Evolutionary conservation across 2,888 invertebrate genomes (phyloP).

Genomic region (Bruchidius siliquastri): DNA sequence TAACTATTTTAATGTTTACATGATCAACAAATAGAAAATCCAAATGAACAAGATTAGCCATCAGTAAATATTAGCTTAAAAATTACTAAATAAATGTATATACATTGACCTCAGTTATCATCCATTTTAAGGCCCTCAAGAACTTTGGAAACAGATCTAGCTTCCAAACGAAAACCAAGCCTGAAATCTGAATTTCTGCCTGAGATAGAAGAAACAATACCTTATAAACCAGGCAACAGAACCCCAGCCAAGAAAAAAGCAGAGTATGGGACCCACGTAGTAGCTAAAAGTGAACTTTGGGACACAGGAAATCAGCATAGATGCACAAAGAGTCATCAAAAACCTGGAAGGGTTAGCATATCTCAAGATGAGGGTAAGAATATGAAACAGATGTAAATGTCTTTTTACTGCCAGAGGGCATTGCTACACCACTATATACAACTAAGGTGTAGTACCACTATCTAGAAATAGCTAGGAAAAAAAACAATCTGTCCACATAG

Average conservation of each 20-base stretch:
- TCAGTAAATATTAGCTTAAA: too few species aligned
- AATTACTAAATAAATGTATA: too few species aligned
- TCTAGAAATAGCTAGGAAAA: too few species aligned
- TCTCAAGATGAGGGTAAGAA: constrained; percentile 39
- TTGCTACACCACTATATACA: too few species aligned
- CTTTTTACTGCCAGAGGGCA: too few species aligned
- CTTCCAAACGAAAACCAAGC: constrained; percentile 38
- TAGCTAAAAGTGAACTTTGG: constrained; percentile 48
- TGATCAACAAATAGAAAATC: too few species aligned
- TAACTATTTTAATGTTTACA: too few species aligned
- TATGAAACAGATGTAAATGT: not conserved
- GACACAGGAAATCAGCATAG: constrained; percentile 46
- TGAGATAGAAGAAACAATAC: constrained; percentile 26
- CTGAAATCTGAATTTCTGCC: constrained; percentile 35
- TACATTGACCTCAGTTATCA: too few species aligned
- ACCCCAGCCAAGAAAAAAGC: constrained; percentile 50
- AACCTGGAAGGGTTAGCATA: constrained; percentile 37
- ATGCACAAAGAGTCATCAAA: constrained; percentile 42
- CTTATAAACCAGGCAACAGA: constrained; percentile 35
- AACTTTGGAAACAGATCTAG: constrained; percentile 35
- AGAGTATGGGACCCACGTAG: constrained; percentile 45
- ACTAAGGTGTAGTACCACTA: too few species aligned
- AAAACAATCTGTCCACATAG: too few species aligned
- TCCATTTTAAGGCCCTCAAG: constrained; percentile 12
- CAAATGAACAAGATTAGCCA: too few species aligned